A percentile compares a stretch with the other conserved stretches of the same genome.
phyloP scores from a whole-genome alignment of 2,888 invertebrate species.

The Cheilosia soror region DNA sequence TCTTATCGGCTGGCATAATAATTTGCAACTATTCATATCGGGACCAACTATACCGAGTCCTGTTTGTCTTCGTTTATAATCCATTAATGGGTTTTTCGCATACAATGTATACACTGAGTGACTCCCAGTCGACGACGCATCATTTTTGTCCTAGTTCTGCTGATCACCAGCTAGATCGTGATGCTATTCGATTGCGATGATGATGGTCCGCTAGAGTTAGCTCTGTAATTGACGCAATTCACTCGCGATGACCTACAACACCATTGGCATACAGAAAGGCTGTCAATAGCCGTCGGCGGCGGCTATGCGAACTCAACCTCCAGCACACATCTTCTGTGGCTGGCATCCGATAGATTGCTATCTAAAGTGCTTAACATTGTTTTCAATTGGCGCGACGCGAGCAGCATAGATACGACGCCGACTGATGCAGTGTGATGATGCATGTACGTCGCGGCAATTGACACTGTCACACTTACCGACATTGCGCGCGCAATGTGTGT shows the following conservation, averaged over 20 bases:
- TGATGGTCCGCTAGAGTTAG: conserved; percentile 59
- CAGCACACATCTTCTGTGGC: conserved; percentile 54
- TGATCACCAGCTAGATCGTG: conserved; percentile 52
- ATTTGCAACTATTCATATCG: conserved; percentile 17
- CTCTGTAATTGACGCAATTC: conserved; percentile 68
- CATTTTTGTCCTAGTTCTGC: conserved; percentile 63
- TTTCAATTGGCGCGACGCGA: conserved; percentile 73
- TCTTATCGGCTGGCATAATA: conserved; percentile 32
- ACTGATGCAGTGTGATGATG: conserved; percentile 18
- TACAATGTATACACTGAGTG: neutral
- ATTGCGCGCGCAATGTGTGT: conserved; percentile 14
- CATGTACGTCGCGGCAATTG: conserved; percentile 46
- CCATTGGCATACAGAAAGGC: conserved; percentile 56
- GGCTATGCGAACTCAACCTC: conserved; percentile 50
- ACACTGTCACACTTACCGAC: conserved; percentile 60
- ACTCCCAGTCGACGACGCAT: neutral
- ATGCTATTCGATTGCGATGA: conserved; percentile 46
- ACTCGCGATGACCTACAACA: conserved; percentile 67
- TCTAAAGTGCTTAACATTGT: conserved; percentile 74
- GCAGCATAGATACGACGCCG: conserved; percentile 36
- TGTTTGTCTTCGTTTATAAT: conserved; percentile 70
- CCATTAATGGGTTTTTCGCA: conserved; percentile 50
- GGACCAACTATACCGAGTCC: conserved; percentile 7
- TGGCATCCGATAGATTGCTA: conserved; percentile 64
- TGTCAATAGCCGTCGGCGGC: conserved; percentile 20